These are phyloP conservation scores for Apomyelois bistriatella DNA, from an alignment of 2,888 invertebrate genomes.

Conservation along the genomic window DNA sequence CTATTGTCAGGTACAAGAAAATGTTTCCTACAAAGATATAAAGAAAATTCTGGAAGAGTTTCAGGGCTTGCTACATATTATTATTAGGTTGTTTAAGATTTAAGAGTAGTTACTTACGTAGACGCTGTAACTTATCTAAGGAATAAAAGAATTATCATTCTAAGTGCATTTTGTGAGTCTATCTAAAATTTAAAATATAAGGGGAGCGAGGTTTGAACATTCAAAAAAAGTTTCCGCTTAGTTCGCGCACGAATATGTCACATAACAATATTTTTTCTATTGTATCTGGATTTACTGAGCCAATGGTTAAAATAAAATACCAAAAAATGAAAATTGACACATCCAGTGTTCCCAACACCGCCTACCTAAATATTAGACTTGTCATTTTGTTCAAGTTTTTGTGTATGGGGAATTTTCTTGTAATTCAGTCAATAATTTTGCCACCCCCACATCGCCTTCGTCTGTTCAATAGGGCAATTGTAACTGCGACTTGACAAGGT, in stretches of 20 bases:
- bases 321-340: background rate
- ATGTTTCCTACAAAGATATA: slow-evolving; percentile 35
- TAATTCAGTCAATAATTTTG: slow-evolving; percentile 59
- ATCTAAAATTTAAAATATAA: too few species aligned
- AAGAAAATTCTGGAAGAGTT: background rate
- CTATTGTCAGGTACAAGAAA: slow-evolving; percentile 74
- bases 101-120: too few species aligned
- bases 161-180: too few species aligned
- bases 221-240: too few species aligned
- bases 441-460: slow-evolving; percentile 37
- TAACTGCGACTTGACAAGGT: slow-evolving; percentile 53
- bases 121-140: too few species aligned
- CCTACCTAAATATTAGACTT: slow-evolving; percentile 30
- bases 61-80: background rate
- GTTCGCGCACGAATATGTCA: too few species aligned
- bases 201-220: too few species aligned
- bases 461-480: slow-evolving; percentile 60
- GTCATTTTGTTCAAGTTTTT: slow-evolving; percentile 35
- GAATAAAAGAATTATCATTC: too few species aligned
- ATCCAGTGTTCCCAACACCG: slow-evolving; percentile 3
- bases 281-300: too few species aligned
- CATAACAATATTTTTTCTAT: too few species aligned
- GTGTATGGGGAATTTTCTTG: slow-evolving; percentile 50
- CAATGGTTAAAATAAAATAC: too few species aligned
- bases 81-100: too few species aligned